Evolutionary conservation across 2,888 invertebrate genomes (phyloP).

Genomic region (Drosophila kambysellisi): DNA sequence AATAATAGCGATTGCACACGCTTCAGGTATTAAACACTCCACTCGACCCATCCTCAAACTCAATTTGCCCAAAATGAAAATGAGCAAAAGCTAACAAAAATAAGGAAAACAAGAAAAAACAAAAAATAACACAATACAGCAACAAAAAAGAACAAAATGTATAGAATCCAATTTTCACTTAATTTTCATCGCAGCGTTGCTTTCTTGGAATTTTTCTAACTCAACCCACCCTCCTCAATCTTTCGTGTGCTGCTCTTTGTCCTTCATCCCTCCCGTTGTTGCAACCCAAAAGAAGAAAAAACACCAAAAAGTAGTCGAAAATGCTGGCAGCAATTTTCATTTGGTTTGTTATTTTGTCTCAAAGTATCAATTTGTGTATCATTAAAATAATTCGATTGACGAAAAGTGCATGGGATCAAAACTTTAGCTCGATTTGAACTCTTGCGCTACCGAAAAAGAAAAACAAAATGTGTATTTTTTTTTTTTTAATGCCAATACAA

Average conservation of each 20-base stretch:
- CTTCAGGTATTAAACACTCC: conserved; percentile 76
- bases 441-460: too few relatives aligned
- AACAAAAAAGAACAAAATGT: conserved; percentile 48
- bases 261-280: conserved; percentile 1
- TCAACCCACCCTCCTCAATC: conserved; percentile 1
- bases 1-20: conserved; percentile 81
- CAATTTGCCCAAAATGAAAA: conserved; percentile 58
- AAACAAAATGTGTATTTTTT: too few relatives aligned
- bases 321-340: conserved; percentile 75
- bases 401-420: too few relatives aligned
- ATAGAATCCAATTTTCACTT: conserved; percentile 77
- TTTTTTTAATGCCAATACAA: too few relatives aligned
- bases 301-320: conserved; percentile 62
- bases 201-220: conserved; percentile 50
- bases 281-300: conserved; percentile 24
- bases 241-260: not conserved
- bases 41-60: conserved; percentile 48
- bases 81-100: conserved; percentile 33
- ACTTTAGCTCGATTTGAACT: too few relatives aligned
- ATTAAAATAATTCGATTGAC: conserved; percentile 81
- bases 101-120: conserved; percentile 2
- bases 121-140: conserved; percentile 6
- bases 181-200: conserved; percentile 64
- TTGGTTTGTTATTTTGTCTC: conserved; percentile 79
- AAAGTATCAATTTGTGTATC: conserved; percentile 83